A percentile compares a stretch with the other conserved stretches of the same genome.
These are phyloP conservation scores for Pygoscelis adeliae DNA, from an alignment of 2,113 vertebrate species.

Conservation along the genomic window DNA sequence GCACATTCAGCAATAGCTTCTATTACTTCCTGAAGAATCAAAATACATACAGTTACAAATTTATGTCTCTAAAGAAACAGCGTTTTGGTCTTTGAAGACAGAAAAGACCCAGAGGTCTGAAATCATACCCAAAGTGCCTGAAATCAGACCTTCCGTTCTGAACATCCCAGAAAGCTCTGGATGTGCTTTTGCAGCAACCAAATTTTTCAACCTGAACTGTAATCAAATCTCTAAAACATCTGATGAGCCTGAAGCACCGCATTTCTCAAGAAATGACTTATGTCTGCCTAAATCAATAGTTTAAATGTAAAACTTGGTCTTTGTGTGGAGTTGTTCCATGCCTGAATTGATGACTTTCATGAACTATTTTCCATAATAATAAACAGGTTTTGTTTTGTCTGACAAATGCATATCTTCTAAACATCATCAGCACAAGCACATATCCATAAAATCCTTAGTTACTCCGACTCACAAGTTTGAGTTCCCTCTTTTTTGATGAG, in stretches of 20 bases:
- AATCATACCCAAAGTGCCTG: background rate
- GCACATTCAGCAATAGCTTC: slow-evolving; percentile 97
- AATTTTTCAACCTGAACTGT: background rate
- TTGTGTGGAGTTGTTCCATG: background rate
- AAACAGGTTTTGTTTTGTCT: background rate
- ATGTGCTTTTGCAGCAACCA: background rate
- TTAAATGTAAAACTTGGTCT: background rate
- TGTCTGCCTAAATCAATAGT: background rate
- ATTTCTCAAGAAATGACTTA: background rate
- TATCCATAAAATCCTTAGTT: background rate
- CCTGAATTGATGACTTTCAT: slow-evolving; percentile 18
- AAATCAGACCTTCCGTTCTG: background rate
- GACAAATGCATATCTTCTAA: background rate
- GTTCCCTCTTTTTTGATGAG: background rate
- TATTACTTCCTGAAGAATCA: slow-evolving; percentile 90
- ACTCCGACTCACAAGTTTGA: background rate
- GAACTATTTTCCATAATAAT: background rate
- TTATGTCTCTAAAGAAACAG: background rate
- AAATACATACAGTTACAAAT: slow-evolving; percentile 20
- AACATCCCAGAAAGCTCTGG: background rate
- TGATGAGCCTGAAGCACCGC: background rate
- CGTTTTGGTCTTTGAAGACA: background rate
- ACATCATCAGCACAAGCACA: background rate
- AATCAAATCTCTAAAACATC: background rate
- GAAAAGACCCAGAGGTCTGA: background rate